Conservation (phyloP, 2,113 vertebrate species). For the Hippocampus guttulatus region DNA sequence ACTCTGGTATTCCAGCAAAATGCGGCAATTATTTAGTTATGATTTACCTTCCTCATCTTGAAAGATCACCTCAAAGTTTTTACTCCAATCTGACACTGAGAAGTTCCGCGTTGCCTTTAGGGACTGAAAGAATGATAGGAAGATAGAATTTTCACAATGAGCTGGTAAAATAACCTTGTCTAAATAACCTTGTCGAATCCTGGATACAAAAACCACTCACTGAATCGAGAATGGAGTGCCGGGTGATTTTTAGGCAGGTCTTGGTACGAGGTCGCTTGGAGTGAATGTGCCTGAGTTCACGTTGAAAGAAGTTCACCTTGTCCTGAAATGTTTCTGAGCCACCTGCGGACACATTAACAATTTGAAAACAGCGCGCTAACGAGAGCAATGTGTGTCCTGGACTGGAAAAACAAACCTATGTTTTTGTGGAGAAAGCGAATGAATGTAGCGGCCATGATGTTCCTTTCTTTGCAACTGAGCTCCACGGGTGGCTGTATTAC, state of each 20-base stretch:
- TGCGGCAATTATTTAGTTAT: background rate
- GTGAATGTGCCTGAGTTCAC: conserved; percentile 91
- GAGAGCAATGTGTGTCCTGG: background rate
- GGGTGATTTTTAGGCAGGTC: conserved; percentile 89
- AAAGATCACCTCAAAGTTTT: conserved; percentile 97
- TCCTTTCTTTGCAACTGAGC: conserved; percentile 96
- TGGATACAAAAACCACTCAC: conserved; percentile 64
- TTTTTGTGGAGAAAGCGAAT: conserved; percentile 97
- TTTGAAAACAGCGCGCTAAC: background rate
- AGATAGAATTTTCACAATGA: background rate
- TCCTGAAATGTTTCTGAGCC: conserved; percentile 99
- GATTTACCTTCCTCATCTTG: conserved; percentile 95
- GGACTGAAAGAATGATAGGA: conserved; percentile 71
- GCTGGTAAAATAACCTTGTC: background rate
- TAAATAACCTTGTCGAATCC: background rate
- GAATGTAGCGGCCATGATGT: conserved; percentile 98
- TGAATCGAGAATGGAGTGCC: conserved; percentile 86
- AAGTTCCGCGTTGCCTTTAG: conserved; percentile 94
- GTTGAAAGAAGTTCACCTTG: conserved; percentile 97
- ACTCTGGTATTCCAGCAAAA: background rate
- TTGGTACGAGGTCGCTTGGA: conserved; percentile 92
- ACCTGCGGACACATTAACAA: conserved; percentile 64
- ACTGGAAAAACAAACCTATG: conserved; percentile 78
- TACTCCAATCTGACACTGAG: conserved; percentile 97
- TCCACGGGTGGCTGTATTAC: conserved; percentile 97